Percentiles rank a stretch among this genome's conserved stretches.
These are phyloP conservation scores for Drosophila triauraria DNA, from an alignment of 1,140 invertebrate species.

Conservation along the genomic window DNA sequence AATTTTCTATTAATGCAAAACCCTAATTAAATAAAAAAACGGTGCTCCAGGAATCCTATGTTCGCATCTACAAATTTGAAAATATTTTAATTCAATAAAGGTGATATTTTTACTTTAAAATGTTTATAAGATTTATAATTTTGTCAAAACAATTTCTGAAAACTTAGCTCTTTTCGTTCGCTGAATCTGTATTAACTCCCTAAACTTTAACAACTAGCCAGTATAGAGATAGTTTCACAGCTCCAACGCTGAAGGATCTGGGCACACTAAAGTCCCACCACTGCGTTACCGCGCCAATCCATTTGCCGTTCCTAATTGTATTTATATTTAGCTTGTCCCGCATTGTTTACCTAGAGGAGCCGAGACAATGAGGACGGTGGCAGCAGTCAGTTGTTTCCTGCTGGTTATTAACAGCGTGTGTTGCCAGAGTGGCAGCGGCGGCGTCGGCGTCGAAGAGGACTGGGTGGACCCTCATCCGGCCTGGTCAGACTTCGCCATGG, in stretches of 20 bases:
- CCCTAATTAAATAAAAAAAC: no score
- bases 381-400: slow-evolving; percentile 46
- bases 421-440: slow-evolving; percentile 33
- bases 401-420: slow-evolving; percentile 55
- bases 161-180: no score
- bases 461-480: slow-evolving; percentile 65
- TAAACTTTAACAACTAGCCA: no score
- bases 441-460: slow-evolving; percentile 23
- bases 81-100: not conserved
- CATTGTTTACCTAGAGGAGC: not conserved
- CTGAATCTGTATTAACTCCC: no score
- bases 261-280: slow-evolving; percentile 12
- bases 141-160: no score
- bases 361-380: slow-evolving; percentile 41
- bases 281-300: slow-evolving; percentile 1
- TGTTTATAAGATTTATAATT: no score
- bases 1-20: no score
- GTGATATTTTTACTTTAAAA: not conserved
- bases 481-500: slow-evolving; percentile 53
- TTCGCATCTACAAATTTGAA: not conserved
- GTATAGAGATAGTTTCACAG: no score
- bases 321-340: slow-evolving; percentile 2
- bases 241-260: not conserved
- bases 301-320: not conserved
- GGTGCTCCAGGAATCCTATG: no score